phyloP scores from a whole-genome alignment of 2,888 invertebrate species.

The Imbricaverruca yamaguchii region DNA sequence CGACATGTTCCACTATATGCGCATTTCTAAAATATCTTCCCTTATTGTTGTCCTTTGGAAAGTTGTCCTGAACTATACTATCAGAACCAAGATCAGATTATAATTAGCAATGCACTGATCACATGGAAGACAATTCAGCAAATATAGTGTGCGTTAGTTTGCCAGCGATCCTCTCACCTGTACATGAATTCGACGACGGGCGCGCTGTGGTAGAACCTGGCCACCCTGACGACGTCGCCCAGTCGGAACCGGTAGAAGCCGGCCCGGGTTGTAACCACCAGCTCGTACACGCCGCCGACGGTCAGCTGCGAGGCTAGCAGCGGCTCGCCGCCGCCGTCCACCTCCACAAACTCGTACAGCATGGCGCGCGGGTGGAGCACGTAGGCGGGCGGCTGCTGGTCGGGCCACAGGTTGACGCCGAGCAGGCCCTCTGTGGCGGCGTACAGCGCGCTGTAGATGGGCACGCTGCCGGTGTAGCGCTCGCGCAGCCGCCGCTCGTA shows the following conservation, averaged over 20 bases:
- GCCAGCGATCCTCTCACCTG: constrained; percentile 27
- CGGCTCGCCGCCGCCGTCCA: constrained; percentile 24
- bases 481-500: constrained; percentile 34
- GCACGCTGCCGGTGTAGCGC: constrained; percentile 34
- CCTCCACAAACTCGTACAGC: constrained; percentile 41
- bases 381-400: constrained; percentile 33
- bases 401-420: constrained; percentile 34
- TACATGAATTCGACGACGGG: constrained; percentile 25
- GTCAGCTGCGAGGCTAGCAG: constrained; percentile 34
- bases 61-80: too few relatives aligned
- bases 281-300: constrained; percentile 37
- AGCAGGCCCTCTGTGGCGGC: constrained; percentile 40
- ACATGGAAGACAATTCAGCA: too few relatives aligned
- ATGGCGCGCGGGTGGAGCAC: constrained; percentile 38
- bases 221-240: constrained; percentile 40
- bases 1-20: too few relatives aligned
- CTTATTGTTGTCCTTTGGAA: too few relatives aligned
- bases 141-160: too few relatives aligned
- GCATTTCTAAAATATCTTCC: too few relatives aligned
- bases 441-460: constrained; percentile 40
- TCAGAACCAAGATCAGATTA: too few relatives aligned
- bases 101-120: too few relatives aligned
- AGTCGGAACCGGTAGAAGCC: constrained; percentile 40
- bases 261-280: constrained; percentile 39
- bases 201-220: constrained; percentile 38